Percentiles rank a stretch among this genome's conserved stretches.
phyloP scores from a whole-genome alignment of 2,888 invertebrate species.

The Diogma glabrata region DNA sequence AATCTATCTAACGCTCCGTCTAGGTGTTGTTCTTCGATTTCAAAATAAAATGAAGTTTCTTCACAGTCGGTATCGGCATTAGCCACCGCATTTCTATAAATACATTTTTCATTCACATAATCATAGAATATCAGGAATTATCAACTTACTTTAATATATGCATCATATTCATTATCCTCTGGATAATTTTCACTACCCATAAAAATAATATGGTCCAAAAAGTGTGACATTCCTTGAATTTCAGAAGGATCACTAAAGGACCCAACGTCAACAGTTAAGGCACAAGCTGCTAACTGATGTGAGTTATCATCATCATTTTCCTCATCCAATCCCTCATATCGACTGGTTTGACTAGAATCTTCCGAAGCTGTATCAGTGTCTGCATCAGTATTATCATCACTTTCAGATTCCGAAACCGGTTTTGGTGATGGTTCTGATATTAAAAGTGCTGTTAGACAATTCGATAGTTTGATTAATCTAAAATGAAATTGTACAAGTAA shows the following conservation, averaged over 20 bases:
- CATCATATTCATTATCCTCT: slow-evolving; percentile 73
- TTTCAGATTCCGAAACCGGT: slow-evolving; percentile 18
- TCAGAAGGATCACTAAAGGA: slow-evolving; percentile 64
- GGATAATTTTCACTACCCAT: slow-evolving; percentile 89
- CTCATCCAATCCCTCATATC: too few relatives aligned
- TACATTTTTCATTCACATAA: too few relatives aligned
- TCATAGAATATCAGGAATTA: too few relatives aligned
- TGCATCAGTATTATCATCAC: slow-evolving; percentile 14
- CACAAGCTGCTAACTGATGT: slow-evolving; percentile 54
- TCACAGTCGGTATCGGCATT: slow-evolving; percentile 85
- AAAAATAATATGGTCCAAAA: slow-evolving; percentile 84
- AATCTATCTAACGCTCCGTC: slow-evolving; percentile 70
- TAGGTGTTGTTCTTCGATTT: slow-evolving; percentile 69
- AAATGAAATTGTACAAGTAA: too few relatives aligned
- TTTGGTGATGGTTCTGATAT: slow-evolving; percentile 49
- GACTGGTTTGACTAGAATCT: too few relatives aligned
- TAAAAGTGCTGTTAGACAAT: slow-evolving; percentile 60
- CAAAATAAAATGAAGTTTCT: slow-evolving; percentile 79
- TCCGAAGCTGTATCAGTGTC: slow-evolving; percentile 4
- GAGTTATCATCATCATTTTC: slow-evolving; percentile 29
- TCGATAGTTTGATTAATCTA: slow-evolving; percentile 52
- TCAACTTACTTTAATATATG: slow-evolving; percentile 50
- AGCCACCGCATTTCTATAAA: slow-evolving; percentile 59
- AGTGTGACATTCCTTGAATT: slow-evolving; percentile 73
- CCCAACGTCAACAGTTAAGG: slow-evolving; percentile 63